These are phyloP conservation scores for Dendrolimus houi DNA, from an alignment of 2,888 invertebrate genomes.

Conservation along the genomic window DNA sequence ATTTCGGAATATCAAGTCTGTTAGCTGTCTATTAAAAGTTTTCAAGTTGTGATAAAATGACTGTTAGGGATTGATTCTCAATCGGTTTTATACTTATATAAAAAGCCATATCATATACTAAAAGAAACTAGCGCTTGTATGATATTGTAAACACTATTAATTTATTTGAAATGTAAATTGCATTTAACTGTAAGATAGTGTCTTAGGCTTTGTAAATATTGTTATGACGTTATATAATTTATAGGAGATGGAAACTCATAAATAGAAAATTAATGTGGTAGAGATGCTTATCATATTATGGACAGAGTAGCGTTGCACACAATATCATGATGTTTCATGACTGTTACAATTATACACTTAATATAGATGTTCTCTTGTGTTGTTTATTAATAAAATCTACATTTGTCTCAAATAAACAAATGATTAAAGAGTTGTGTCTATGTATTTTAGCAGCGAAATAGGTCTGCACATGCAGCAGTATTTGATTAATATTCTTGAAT, in stretches of 20 bases:
- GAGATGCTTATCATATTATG: conserved; percentile 55
- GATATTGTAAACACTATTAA: conserved; percentile 72
- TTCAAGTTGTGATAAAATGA: conserved; percentile 43
- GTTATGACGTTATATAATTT: conserved; percentile 76
- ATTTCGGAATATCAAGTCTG: neutral
- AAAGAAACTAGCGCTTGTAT: conserved; percentile 72
- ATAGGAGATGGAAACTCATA: conserved; percentile 59
- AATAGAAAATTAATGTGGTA: conserved; percentile 57
- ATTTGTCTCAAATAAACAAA: neutral
- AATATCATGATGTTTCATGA: conserved; percentile 45
- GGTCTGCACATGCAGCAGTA: conserved; percentile 23
- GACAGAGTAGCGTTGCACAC: conserved; percentile 61
- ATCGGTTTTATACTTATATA: conserved; percentile 60
- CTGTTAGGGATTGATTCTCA: conserved; percentile 53
- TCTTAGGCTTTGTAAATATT: conserved; percentile 75
- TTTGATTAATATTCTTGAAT: conserved; percentile 9
- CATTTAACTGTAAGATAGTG: conserved; percentile 72
- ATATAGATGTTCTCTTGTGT: conserved; percentile 58
- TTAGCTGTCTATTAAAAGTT: conserved; percentile 5
- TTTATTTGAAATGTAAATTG: conserved; percentile 73
- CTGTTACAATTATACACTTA: conserved; percentile 53
- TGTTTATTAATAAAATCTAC: conserved; percentile 5
- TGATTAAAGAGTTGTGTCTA: neutral
- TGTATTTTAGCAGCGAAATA: neutral
- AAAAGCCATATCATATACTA: conserved; percentile 70